These are phyloP conservation scores for Lepidurus arcticus DNA, from an alignment of 1,140 invertebrate genomes.

Conservation along the genomic window DNA sequence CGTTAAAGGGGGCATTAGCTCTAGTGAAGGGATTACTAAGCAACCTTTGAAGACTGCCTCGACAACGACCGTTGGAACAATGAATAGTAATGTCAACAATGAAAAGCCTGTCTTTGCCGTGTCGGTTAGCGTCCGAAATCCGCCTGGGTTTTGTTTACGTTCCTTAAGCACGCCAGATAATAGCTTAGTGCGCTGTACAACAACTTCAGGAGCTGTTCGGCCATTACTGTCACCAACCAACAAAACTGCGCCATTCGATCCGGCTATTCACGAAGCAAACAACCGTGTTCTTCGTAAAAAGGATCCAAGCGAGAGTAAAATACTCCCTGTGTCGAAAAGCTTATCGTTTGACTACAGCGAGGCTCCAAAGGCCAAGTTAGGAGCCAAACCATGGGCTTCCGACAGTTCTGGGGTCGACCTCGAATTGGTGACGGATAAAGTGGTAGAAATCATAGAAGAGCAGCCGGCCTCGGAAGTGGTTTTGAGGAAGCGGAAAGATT, in stretches of 20 bases:
- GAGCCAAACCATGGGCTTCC: background rate
- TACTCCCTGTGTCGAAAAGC: background rate
- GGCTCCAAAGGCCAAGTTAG: background rate
- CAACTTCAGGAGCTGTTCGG: background rate
- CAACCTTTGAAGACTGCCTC: background rate
- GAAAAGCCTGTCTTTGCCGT: background rate
- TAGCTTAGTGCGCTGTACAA: background rate
- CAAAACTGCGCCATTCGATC: background rate
- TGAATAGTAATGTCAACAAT: background rate
- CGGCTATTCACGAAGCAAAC: background rate
- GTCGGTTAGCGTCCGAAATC: background rate
- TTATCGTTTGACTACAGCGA: background rate
- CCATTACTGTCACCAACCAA: background rate
- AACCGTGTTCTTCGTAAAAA: background rate
- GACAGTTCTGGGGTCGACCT: background rate
- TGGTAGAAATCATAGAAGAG: slow-evolving; percentile 16
- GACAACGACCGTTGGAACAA: background rate
- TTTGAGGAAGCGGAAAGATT: background rate
- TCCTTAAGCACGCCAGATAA: background rate
- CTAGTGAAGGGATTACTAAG: background rate
- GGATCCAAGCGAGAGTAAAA: background rate
- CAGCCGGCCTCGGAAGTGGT: slow-evolving; percentile 24
- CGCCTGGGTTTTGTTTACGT: background rate
- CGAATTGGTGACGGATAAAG: background rate
- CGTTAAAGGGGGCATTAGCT: background rate